phyloP scores from a whole-genome alignment of 2,888 invertebrate genomes.

The Lasiommata megera region DNA sequence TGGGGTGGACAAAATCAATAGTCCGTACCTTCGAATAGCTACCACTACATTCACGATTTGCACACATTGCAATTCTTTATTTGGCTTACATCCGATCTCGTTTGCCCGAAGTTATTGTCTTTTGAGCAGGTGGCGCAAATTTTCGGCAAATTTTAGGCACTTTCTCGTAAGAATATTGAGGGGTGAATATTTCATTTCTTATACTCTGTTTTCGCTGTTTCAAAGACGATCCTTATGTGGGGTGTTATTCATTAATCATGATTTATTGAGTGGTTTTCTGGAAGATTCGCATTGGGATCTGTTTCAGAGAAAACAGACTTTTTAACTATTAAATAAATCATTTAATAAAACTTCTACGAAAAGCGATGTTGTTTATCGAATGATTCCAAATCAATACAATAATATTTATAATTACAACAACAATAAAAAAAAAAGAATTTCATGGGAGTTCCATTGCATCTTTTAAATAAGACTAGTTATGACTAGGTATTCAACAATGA shows the following conservation, averaged over 20 bases:
- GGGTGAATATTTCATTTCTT: slow-evolving; percentile 24
- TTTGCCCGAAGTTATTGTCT: slow-evolving; percentile 55
- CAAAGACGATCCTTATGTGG: slow-evolving; percentile 7
- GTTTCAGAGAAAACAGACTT: neutral
- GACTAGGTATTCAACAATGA: too few species aligned
- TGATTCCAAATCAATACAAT: too few species aligned
- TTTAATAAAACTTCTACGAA: too few species aligned
- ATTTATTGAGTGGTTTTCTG: slow-evolving; percentile 20
- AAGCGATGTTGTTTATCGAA: too few species aligned
- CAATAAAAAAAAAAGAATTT: too few species aligned
- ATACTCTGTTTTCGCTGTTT: slow-evolving; percentile 17
- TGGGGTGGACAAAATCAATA: slow-evolving; percentile 81
- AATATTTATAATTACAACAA: too few species aligned
- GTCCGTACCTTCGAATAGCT: slow-evolving; percentile 69
- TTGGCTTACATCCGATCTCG: slow-evolving; percentile 56
- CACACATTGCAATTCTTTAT: slow-evolving; percentile 74
- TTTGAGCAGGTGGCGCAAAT: slow-evolving; percentile 62
- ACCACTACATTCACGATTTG: slow-evolving; percentile 63
- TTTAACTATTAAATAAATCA: neutral
- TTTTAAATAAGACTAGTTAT: too few species aligned
- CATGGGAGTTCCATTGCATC: too few species aligned
- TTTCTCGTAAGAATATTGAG: slow-evolving; percentile 23
- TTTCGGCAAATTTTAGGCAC: slow-evolving; percentile 35
- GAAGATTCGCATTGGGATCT: slow-evolving; percentile 8
- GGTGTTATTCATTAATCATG: slow-evolving; percentile 26